Percentiles rank a stretch among this genome's conserved stretches.
Evolutionary conservation across 92 coral and sea anemone species (phyloP).

Genomic region (Diadumene lineata): DNA sequence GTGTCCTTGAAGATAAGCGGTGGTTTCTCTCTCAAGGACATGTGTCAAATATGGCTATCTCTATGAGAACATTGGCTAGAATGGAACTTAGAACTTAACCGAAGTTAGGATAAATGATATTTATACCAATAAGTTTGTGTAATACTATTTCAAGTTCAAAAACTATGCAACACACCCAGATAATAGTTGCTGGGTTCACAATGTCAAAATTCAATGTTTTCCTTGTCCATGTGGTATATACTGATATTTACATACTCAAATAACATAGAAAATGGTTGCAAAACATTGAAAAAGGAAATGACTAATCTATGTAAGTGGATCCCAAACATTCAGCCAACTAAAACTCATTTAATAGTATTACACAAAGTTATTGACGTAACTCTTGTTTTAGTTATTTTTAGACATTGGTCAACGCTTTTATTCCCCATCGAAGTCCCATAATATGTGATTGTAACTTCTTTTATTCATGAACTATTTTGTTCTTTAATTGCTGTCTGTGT

Average conservation of each 20-base stretch:
- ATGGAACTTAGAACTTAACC: neutral
- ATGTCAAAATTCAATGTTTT: no score
- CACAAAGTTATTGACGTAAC: neutral
- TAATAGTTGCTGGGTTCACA: no score
- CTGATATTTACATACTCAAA: no score
- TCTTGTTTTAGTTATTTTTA: neutral
- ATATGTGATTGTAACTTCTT: neutral
- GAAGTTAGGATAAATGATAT: neutral
- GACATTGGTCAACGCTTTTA: slow-evolving; percentile 9
- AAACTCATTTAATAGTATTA: neutral
- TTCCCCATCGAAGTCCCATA: neutral
- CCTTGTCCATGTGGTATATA: no score
- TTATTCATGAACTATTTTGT: no score
- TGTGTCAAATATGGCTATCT: neutral
- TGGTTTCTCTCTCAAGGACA: neutral
- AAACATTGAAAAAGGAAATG: no score
- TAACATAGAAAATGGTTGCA: no score
- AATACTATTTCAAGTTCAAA: neutral
- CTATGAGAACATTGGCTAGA: neutral
- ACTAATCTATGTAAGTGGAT: no score
- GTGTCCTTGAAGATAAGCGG: neutral
- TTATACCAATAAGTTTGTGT: neutral
- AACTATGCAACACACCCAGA: neutral
- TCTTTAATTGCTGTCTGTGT: no score
- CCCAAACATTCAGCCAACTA: neutral